Base-by-base conservation (phyloP, 1,140 invertebrate species). In the Saxidomus purpurata region DNA sequence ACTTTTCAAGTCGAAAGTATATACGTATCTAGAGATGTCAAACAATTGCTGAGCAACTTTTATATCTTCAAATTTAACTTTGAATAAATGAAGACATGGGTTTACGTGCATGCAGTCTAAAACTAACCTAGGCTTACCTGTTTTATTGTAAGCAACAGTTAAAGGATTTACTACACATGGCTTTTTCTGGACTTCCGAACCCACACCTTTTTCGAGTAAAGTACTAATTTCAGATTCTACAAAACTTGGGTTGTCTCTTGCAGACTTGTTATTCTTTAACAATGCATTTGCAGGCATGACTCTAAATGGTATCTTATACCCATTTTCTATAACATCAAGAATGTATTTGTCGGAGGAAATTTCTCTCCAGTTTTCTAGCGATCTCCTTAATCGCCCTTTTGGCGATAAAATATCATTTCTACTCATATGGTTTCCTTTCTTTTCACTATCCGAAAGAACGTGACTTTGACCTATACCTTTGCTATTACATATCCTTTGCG, bases 1-100 rank as follows among this genome's bases (percentile, higher is more conserved):
- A n/a, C n/a, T n/a, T n/a, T n/a, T n/a, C n/a, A n/a, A n/a, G 81
- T 86, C 59, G 67, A 71, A 87, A 25, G 40, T 81, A 34, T 82
- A 90, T 38, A 86, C 25, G 59, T 71, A 90, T 86, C 47, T 40
- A 19, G 34, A 59, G 40, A 52, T 49, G 22, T 81, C 19, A 71
- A 86, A 86, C 1, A 89, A 36, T 13, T 80, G 31, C 47, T 61
- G 67, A 52, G 88, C 59, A 11, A 71, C 55, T 11, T 69, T 9
- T 47, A 25, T 69, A 25, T 36, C 80, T 31, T 90, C 89, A n/a
- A 90, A 49, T 4, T n/a, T n/a, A n/a, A n/a, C n/a, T n/a, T n/a
- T n/a, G n/a, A n/a, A n/a, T n/a, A n/a, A n/a, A n/a, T n/a, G 77
- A 25, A 80, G 36, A 4, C 9, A 80, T 55, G 77, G 77, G 28